Percentiles rank a stretch among this genome's conserved stretches.
phyloP scores from a whole-genome alignment of 2,888 invertebrate genomes.

The Cantharis flavilabris region DNA sequence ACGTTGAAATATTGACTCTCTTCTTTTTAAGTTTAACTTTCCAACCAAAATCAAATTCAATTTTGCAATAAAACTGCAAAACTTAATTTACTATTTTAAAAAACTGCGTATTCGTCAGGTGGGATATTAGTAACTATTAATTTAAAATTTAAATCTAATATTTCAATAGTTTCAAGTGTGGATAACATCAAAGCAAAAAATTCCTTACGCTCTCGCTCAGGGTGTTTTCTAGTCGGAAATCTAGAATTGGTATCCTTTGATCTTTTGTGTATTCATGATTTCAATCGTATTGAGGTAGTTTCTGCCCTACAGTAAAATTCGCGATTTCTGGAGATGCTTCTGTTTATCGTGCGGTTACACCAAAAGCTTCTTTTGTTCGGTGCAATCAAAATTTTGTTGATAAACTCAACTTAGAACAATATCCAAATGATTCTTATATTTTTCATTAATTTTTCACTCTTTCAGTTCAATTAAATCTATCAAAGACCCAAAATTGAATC shows the following conservation, averaged over 20 bases:
- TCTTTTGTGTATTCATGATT: slow-evolving; percentile 22
- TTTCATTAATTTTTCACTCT: too few relatives aligned
- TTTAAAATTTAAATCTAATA: slow-evolving; percentile 5
- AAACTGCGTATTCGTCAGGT: neutral
- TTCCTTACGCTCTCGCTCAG: slow-evolving; percentile 6
- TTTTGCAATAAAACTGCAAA: neutral
- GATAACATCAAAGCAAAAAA: slow-evolving; percentile 13
- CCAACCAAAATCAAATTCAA: neutral
- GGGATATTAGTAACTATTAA: slow-evolving; percentile 2
- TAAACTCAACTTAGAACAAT: too few relatives aligned
- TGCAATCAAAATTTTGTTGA: neutral
- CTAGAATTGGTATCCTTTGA: slow-evolving; percentile 22
- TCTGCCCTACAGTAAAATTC: slow-evolving; percentile 13
- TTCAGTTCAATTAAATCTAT: too few relatives aligned
- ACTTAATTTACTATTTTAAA: neutral
- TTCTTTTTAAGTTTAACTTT: neutral
- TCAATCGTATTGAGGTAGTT: slow-evolving; percentile 16
- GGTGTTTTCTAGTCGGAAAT: slow-evolving; percentile 17
- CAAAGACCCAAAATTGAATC: too few relatives aligned
- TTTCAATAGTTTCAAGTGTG: neutral
- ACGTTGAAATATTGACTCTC: neutral
- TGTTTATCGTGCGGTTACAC: slow-evolving; percentile 10
- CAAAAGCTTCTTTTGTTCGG: slow-evolving; percentile 3
- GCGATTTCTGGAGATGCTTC: slow-evolving; percentile 4
- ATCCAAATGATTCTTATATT: too few relatives aligned